Evolutionary conservation across 92 coral and sea anemone genomes (phyloP).

Genomic region (Porites lobata): DNA sequence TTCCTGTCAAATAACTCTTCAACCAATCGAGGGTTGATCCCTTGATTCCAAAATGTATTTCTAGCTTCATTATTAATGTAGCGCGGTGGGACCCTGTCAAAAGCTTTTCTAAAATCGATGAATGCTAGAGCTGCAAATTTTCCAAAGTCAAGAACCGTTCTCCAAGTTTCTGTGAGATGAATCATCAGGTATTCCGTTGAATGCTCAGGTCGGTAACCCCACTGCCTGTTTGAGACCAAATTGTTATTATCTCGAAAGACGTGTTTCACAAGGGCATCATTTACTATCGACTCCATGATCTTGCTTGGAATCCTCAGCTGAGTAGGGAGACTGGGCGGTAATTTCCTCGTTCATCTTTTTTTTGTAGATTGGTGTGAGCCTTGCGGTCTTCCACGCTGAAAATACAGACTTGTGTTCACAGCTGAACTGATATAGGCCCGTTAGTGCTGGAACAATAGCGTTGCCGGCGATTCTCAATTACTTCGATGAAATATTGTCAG

Average conservation of each 20-base stretch:
- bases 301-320: background rate
- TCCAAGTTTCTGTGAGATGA: conserved; percentile 57
- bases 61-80: background rate
- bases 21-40: background rate
- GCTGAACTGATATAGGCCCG: conserved; percentile 26
- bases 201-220: background rate
- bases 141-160: conserved; percentile 42
- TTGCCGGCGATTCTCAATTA: conserved; percentile 5
- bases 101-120: conserved; percentile 31
- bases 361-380: background rate
- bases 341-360: background rate
- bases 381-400: conserved; percentile 18
- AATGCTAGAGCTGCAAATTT: conserved; percentile 13
- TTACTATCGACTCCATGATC: background rate
- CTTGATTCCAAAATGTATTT: conserved; percentile 11
- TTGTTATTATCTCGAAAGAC: background rate
- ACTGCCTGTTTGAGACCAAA: background rate
- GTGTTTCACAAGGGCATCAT: background rate
- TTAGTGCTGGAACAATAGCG: conserved; percentile 15
- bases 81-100: conserved; percentile 13
- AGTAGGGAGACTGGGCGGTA: background rate
- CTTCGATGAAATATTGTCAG: conserved; percentile 17
- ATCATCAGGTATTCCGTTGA: conserved; percentile 54
- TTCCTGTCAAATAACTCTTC: background rate
- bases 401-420: conserved; percentile 15